A percentile compares a stretch with the other conserved stretches of the same genome.
Evolutionary conservation across 2,888 invertebrate species (phyloP).

Genomic region (Parascotia fuliginaria): DNA sequence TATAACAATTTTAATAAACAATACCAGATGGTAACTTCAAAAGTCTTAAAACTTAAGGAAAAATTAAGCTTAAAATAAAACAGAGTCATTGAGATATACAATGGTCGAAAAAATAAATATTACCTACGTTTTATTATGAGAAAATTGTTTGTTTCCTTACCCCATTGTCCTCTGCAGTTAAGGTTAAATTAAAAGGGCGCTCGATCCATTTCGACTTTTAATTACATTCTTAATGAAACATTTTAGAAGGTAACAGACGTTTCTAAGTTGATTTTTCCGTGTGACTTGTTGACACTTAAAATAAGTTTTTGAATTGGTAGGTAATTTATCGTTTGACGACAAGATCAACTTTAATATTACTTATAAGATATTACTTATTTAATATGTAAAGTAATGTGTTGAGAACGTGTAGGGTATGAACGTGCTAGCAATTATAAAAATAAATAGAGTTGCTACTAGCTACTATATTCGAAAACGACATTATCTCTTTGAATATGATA

Average conservation of each 20-base stretch:
- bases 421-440: no score
- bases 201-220: slow-evolving; percentile 53
- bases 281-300: slow-evolving; percentile 9
- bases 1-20: background rate
- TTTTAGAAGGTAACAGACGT: slow-evolving; percentile 50
- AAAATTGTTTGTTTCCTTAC: slow-evolving; percentile 43
- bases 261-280: slow-evolving; percentile 28
- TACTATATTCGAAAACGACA: no score
- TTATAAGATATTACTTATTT: no score
- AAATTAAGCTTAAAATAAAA: slow-evolving; percentile 9
- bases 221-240: slow-evolving; percentile 62
- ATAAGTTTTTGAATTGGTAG: background rate
- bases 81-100: slow-evolving; percentile 4
- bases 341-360: no score
- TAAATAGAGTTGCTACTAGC: no score
- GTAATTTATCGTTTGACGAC: no score
- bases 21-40: background rate
- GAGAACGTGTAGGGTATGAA: no score
- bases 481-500: no score
- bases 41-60: background rate
- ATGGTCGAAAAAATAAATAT: slow-evolving; percentile 16
- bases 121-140: slow-evolving; percentile 33
- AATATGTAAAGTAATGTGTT: no score
- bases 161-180: slow-evolving; percentile 44
- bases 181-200: slow-evolving; percentile 49